A percentile compares a stretch with the other conserved stretches of the same genome.
Evolutionary conservation across 2,113 vertebrate genomes (phyloP).

Genomic region (Acrocephalus kingi): DNA sequence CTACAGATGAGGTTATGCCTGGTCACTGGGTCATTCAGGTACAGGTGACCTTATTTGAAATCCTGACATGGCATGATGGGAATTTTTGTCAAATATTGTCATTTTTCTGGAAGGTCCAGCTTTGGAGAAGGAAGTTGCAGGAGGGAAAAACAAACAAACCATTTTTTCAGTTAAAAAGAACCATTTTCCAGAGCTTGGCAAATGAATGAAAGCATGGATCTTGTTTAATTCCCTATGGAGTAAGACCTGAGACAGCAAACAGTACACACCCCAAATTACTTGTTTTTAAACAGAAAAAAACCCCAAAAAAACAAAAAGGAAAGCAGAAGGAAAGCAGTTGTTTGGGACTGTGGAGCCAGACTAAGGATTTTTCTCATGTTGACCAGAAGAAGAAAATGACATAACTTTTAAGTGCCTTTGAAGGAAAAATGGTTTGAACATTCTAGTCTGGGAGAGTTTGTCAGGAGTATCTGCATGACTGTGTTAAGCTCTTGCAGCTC

Average conservation of each 20-base stretch:
- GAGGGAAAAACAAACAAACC: background rate
- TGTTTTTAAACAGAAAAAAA: background rate
- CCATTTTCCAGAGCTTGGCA: background rate
- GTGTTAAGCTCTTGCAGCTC: background rate
- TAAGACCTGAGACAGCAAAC: background rate
- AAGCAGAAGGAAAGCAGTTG: background rate
- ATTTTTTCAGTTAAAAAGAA: background rate
- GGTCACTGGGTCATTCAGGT: background rate
- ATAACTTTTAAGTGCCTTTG: background rate
- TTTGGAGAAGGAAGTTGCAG: background rate
- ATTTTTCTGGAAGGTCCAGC: background rate
- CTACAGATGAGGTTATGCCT: background rate
- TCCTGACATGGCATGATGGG: background rate
- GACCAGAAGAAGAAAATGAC: background rate
- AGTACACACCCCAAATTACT: background rate
- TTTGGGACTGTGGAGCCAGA: background rate
- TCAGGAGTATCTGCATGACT: background rate
- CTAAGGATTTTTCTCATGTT: background rate
- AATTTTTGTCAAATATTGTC: background rate
- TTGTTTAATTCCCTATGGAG: background rate
- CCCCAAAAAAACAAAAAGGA: background rate
- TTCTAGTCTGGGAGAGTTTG: background rate
- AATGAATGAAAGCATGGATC: background rate
- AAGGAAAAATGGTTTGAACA: background rate
- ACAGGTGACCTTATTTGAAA: background rate